These are phyloP conservation scores for Sinopyrophorus schimmeli DNA, from an alignment of 2,888 invertebrate species.

Conservation along the genomic window DNA sequence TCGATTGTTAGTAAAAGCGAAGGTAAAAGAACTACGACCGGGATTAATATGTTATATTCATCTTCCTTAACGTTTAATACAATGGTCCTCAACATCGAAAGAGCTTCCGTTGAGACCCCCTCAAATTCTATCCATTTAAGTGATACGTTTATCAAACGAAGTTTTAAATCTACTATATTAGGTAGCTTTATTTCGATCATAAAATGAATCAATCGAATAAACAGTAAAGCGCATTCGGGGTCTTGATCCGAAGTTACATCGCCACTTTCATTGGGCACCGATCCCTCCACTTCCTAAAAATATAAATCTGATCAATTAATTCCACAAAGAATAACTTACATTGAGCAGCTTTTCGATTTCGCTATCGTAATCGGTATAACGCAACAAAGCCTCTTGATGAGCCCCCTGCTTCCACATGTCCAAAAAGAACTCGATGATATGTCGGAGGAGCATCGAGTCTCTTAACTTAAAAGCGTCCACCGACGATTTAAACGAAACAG, in stretches of 20 bases:
- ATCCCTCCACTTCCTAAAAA: slow-evolving; percentile 42
- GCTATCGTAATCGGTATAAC: slow-evolving; percentile 46
- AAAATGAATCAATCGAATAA: slow-evolving; percentile 59
- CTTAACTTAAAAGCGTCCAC: slow-evolving; percentile 54
- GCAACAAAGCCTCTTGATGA: slow-evolving; percentile 31
- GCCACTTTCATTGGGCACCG: slow-evolving; percentile 38
- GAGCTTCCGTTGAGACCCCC: slow-evolving; percentile 54
- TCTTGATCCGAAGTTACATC: slow-evolving; percentile 39
- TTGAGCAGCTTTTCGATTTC: slow-evolving; percentile 53
- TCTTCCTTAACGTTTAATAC: slow-evolving; percentile 47
- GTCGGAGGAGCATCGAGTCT: slow-evolving; percentile 56
- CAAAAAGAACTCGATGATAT: slow-evolving; percentile 60
- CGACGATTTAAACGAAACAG: slow-evolving; percentile 57
- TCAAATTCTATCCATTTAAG: slow-evolving; percentile 58
- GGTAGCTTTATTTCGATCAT: slow-evolving; percentile 55
- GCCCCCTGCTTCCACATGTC: slow-evolving; percentile 55
- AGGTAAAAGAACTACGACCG: slow-evolving; percentile 49
- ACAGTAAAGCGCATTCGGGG: slow-evolving; percentile 57
- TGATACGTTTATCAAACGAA: slow-evolving; percentile 53
- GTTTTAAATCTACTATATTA: slow-evolving; percentile 52
- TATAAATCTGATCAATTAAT: background rate
- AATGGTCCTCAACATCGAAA: slow-evolving; percentile 54
- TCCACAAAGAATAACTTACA: slow-evolving; percentile 33
- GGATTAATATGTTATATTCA: slow-evolving; percentile 44
- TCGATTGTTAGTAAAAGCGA: slow-evolving; percentile 54